Evolutionary conservation across 2,888 invertebrate species (phyloP), one percentile per base, ranked within the genome.

Genomic region (Craniophora ligustri): DNA sequence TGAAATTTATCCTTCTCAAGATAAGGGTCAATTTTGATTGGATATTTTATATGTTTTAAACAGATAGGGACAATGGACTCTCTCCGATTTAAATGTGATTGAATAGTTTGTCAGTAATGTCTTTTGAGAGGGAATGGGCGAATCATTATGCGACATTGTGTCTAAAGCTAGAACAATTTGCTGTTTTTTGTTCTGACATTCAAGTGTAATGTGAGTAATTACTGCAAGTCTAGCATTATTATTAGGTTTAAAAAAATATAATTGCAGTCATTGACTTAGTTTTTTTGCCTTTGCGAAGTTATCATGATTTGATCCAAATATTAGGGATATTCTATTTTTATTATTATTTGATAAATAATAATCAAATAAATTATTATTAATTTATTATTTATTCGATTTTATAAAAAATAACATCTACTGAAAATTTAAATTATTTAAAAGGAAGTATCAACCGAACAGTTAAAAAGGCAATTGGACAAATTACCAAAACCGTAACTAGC

Each of bases 41-140:
- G 4, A 31, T 6, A 11, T 15, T 14, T 19, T 5, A 48, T 59
- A 60, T 53, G 57, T 66, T 38, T 57, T 41, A 44, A n/a, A 62
- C 81, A 75, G 79, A 81, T 84, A 80, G 82, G 80, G 62, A 82
- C 78, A 82, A 80, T 79, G 72, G 76, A 84, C 88, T 89, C 88
- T 88, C 88, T 86, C 88, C 75, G 67, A 79, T 82, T 81, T 75
- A 63, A 82, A 79, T 81, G 76, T 72, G 75, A 78, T 85, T 85
- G 77, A 73, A 74, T 67, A 74, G 68, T 74, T 60, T 53, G 65
- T 72, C 60, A 58, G 63, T 70, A 51, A 62, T 41, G 50, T 23
- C 62, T 67, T 57, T 57, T 51, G 50, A 54, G 19, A 13, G 11
- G 16, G 32, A 57, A 71, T 60, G 34, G 31, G 13, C 3, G 47